Conservation (phyloP, 1,140 invertebrate genomes). For the Grapholita molesta region DNA sequence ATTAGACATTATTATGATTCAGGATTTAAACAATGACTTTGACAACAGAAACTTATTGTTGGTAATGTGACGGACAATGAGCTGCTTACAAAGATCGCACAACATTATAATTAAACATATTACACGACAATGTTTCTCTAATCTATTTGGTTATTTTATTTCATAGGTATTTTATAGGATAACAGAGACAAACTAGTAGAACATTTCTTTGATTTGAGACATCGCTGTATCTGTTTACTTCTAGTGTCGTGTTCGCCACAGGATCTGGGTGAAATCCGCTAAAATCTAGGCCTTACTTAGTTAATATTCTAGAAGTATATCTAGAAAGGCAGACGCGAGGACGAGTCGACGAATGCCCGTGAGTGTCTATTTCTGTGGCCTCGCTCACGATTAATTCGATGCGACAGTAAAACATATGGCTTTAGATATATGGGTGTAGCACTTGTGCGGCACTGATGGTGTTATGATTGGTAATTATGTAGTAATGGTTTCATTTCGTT, state of each 20-base stretch:
- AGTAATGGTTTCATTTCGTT: not conserved
- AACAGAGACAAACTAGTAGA: too few relatives aligned
- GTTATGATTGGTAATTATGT: not conserved
- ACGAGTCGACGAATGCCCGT: constrained; percentile 10
- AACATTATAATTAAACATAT: too few relatives aligned
- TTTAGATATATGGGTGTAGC: not conserved
- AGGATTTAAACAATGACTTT: constrained; percentile 5
- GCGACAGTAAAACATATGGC: constrained; percentile 22
- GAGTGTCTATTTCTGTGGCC: constrained; percentile 29
- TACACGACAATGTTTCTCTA: too few relatives aligned
- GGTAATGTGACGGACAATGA: not conserved
- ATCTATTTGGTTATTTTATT: too few relatives aligned
- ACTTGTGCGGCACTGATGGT: not conserved
- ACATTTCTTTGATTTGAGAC: not conserved
- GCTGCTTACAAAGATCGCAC: not conserved
- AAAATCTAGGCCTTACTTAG: not conserved
- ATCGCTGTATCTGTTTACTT: not conserved
- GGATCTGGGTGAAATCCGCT: not conserved
- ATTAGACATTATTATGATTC: constrained; percentile 4
- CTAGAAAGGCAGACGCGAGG: constrained; percentile 22
- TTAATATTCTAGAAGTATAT: constrained; percentile 14
- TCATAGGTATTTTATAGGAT: too few relatives aligned
- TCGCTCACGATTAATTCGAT: constrained; percentile 30
- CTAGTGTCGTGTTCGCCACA: not conserved
- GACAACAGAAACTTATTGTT: not conserved